Conservation (phyloP, 2,797 vertebrate species). For the Esox masquinongy region DNA sequence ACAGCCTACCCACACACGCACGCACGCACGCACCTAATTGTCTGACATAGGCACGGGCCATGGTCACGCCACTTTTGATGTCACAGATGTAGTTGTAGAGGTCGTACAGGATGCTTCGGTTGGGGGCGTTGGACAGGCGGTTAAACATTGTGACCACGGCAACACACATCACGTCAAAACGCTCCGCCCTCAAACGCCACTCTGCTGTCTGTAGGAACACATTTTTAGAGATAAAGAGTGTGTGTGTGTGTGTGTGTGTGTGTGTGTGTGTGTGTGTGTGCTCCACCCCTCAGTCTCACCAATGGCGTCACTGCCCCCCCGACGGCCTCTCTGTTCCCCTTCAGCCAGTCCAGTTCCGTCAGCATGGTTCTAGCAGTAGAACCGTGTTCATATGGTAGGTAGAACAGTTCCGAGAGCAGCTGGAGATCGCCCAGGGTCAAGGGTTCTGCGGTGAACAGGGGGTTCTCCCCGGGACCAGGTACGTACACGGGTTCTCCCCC, state of each 20-base stretch:
- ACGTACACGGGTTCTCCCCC: slow-evolving; percentile 70
- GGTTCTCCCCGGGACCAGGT: slow-evolving; percentile 87
- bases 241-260: neutral
- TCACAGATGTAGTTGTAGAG: slow-evolving; percentile 99
- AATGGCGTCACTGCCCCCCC: slow-evolving; percentile 30
- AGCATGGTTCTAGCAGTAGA: slow-evolving; percentile 88
- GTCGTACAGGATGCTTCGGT: slow-evolving; percentile 94
- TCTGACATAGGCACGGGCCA: slow-evolving; percentile 91
- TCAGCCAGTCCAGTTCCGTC: slow-evolving; percentile 93
- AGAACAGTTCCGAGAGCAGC: slow-evolving; percentile 93
- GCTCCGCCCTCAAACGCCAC: slow-evolving; percentile 85
- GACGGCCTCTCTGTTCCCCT: slow-evolving; percentile 80
- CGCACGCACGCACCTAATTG: slow-evolving; percentile 45
- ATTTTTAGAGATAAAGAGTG: neutral
- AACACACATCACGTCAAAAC: slow-evolving; percentile 89
- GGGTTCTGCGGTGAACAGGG: slow-evolving; percentile 89
- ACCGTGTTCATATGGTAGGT: slow-evolving; percentile 94
- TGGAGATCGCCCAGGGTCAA: slow-evolving; percentile 90
- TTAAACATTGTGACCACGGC: slow-evolving; percentile 97
- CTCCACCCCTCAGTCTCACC: neutral
- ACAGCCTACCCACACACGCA: too few relatives aligned
- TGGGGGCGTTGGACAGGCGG: slow-evolving; percentile 93
- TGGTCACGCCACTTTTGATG: slow-evolving; percentile 95
- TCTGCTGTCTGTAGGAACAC: slow-evolving; percentile 77
- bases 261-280: neutral